Evolutionary conservation across 2,797 vertebrate genomes (phyloP).

Genomic region (Salmo trutta): DNA sequence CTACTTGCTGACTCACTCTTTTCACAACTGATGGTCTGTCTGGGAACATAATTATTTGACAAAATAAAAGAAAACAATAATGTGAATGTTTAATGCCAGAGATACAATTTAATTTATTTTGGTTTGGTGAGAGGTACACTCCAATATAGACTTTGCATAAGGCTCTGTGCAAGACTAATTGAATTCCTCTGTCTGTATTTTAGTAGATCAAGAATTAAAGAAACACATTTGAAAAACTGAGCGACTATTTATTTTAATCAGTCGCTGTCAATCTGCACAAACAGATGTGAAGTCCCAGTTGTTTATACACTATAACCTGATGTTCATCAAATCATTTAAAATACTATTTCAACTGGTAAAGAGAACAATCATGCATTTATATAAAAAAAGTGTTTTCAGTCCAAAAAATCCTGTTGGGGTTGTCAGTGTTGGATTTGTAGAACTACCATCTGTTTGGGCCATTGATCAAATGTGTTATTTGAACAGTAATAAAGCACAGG

Average conservation of each 20-base stretch:
- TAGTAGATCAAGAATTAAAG: not conserved
- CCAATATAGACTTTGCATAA: slow-evolving; percentile 36
- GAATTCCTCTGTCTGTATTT: slow-evolving; percentile 33
- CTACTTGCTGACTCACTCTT: slow-evolving; percentile 42
- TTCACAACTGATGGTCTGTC: slow-evolving; percentile 5
- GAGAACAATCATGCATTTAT: no score
- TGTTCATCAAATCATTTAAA: not conserved
- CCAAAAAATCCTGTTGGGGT: not conserved
- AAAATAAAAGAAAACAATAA: slow-evolving; percentile 57
- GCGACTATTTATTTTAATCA: not conserved
- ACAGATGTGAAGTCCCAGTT: not conserved
- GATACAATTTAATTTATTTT: slow-evolving; percentile 72
- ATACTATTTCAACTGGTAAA: not conserved
- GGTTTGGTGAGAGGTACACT: slow-evolving; percentile 39
- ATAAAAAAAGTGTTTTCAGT: no score
- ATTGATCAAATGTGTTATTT: slow-evolving; percentile 34
- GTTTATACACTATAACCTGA: not conserved
- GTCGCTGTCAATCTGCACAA: not conserved
- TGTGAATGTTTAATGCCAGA: slow-evolving; percentile 55
- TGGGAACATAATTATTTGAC: slow-evolving; percentile 28
- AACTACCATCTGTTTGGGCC: slow-evolving; percentile 24
- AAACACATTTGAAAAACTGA: slow-evolving; percentile 16
- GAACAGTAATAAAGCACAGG: slow-evolving; percentile 43
- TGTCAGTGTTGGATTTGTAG: slow-evolving; percentile 4
- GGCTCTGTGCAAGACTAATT: slow-evolving; percentile 33